Conservation (phyloP, 37 sponge, comb jelly and placozoan species). For the Spongilla lacustris region DNA sequence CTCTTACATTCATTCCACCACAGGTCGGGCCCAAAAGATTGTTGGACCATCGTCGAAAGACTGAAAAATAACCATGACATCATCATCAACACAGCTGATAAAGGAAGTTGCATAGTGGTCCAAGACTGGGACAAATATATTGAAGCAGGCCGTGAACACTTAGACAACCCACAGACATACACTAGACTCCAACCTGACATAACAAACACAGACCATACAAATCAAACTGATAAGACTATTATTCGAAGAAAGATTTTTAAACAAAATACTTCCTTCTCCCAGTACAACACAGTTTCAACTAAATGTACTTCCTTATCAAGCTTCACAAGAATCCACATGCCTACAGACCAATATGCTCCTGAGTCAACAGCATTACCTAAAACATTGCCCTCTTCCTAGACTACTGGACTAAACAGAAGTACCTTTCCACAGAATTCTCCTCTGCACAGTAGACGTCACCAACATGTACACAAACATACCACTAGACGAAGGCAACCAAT, state of each 20-base stretch:
- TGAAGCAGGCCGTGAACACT: not conserved
- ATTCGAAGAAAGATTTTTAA: not conserved
- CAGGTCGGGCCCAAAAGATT: not conserved
- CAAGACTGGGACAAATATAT: not conserved
- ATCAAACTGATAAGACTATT: not conserved
- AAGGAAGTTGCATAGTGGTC: not conserved
- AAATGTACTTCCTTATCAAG: not conserved
- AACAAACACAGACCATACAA: not conserved
- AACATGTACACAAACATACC: too few relatives aligned
- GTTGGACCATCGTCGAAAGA: not conserved
- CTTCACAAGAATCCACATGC: not conserved
- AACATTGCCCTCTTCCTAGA: not conserved
- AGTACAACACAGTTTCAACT: not conserved
- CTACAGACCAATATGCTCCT: not conserved
- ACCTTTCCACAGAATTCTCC: not conserved
- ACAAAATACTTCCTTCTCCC: not conserved
- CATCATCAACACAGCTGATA: constrained; percentile 24
- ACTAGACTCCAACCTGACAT: not conserved
- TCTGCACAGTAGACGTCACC: too few relatives aligned
- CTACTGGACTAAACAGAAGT: not conserved
- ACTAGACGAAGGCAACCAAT: too few relatives aligned
- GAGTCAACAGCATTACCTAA: too few relatives aligned
- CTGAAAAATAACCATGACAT: not conserved
- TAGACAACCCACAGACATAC: not conserved
- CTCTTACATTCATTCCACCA: not conserved